Evolutionary conservation across 1,140 invertebrate species (phyloP).

Genomic region (Eupristina koningsbergeri): DNA sequence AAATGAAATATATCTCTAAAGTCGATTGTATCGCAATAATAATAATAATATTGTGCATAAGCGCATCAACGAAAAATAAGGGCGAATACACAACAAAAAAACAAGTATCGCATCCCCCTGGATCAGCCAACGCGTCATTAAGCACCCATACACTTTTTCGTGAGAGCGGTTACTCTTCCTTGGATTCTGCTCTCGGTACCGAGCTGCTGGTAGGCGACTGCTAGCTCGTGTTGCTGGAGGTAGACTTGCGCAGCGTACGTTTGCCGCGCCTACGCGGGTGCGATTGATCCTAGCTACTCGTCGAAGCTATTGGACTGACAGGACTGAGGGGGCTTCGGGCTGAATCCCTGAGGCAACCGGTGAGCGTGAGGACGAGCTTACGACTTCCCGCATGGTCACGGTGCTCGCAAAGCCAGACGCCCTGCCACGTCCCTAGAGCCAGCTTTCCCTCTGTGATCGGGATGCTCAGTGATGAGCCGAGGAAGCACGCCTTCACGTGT

Average conservation of each 20-base stretch:
- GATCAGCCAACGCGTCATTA: constrained; percentile 23
- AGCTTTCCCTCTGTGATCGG: constrained; percentile 96
- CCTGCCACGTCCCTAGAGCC: constrained; percentile 96
- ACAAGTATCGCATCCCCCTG: neutral
- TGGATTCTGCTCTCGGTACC: constrained; percentile 59
- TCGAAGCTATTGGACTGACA: constrained; percentile 87
- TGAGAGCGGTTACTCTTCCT: constrained; percentile 10
- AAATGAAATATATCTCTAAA: too few species aligned
- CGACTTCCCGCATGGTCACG: constrained; percentile 94
- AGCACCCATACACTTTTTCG: too few species aligned
- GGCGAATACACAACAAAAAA: neutral
- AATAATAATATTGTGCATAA: too few species aligned
- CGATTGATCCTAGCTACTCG: constrained; percentile 86
- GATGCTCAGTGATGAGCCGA: constrained; percentile 95
- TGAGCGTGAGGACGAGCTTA: constrained; percentile 92
- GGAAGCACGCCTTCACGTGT: constrained; percentile 96
- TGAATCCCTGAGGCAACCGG: constrained; percentile 88
- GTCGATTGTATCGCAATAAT: too few species aligned
- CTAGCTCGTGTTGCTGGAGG: constrained; percentile 71
- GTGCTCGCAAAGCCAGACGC: constrained; percentile 98
- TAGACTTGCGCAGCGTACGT: constrained; percentile 70
- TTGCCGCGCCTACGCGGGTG: constrained; percentile 71
- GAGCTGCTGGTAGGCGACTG: constrained; percentile 67
- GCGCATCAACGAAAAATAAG: neutral
- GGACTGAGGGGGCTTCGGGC: constrained; percentile 87